Base-by-base conservation (phyloP, 2,113 vertebrate genomes). In the Pavo muticus region DNA sequence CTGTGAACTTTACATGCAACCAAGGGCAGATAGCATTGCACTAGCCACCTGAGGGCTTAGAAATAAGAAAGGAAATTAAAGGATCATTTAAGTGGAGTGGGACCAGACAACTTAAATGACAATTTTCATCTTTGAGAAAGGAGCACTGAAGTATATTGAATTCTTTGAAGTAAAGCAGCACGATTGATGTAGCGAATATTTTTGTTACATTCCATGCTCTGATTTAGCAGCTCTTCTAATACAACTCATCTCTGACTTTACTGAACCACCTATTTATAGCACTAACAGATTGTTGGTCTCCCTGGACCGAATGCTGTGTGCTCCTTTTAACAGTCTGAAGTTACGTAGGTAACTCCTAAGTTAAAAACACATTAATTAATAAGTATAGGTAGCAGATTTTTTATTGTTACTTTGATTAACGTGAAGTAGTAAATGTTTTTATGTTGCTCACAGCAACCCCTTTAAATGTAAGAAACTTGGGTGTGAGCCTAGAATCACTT, bases 21-120 rank as follows among this genome's bases (percentile, higher is more conserved):
- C 96, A 75, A 90, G 98, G 97, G 96, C 96, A 87, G 94, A 52
- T 73, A 96, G 97, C 95, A 45, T 68, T 30, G 90, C 95, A 71
- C 92, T 73, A 94, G 97, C 98, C 98, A 98, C 98, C 98, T 98
- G 95, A 98, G 98, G 98, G 98, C 97, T 97, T 91, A 72, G 95
- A 91, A 96, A 97, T 97, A 97, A 97, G 98, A 98, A 97, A 99
- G 98, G 98, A 99, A 99, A 99, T 99, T 97, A 99, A 99, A 98
- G 98, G 98, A 99, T 99, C 98, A 98, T 98, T 99, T 98, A 98
- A 98, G 98, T 98, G 97, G 97, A 96, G 93, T 83, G 91, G 95
- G 94, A 95, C 91, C 96, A 91, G 96, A 97, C 94, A 92, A 95
- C 69, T 95, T 50, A 54, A 73, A 78, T 79, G 67, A 81, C 75